These are phyloP conservation scores for Luffia ferchaultella DNA, from an alignment of 2,888 invertebrate genomes.

Conservation along the genomic window DNA sequence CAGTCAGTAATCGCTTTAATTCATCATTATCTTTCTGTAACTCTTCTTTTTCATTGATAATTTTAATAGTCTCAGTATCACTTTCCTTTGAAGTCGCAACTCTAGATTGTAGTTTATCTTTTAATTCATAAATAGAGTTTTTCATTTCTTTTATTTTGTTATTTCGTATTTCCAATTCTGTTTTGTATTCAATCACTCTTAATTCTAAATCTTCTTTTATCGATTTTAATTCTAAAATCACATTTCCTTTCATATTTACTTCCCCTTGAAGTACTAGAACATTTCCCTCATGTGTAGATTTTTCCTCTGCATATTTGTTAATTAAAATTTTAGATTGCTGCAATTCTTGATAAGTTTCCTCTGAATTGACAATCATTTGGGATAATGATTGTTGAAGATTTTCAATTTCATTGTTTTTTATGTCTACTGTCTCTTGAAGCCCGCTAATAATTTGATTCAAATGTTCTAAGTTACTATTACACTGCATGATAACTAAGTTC, in stretches of 20 bases:
- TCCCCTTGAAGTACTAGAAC: neutral
- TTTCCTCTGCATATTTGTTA: neutral
- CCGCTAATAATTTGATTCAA: conserved; percentile 27
- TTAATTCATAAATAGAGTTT: conserved; percentile 36
- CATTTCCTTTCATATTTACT: conserved; percentile 22
- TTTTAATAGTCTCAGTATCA: conserved; percentile 26
- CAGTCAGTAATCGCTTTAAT: conserved; percentile 24
- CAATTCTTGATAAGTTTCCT: neutral
- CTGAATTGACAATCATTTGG: neutral
- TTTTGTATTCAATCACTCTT: conserved; percentile 22
- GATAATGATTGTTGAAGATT: conserved; percentile 22
- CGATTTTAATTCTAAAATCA: conserved; percentile 27
- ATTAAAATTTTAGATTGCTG: neutral
- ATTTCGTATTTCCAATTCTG: conserved; percentile 29
- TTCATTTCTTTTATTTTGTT: conserved; percentile 45
- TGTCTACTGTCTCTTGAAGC: conserved; percentile 25
- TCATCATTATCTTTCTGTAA: conserved; percentile 28
- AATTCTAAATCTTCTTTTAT: conserved; percentile 27
- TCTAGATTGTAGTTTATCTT: conserved; percentile 35
- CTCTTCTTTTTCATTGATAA: conserved; percentile 32
- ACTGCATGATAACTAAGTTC: conserved; percentile 28
- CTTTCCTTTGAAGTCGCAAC: conserved; percentile 19
- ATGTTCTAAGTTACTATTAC: conserved; percentile 23
- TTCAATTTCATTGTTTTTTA: conserved; percentile 37
- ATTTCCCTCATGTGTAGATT: neutral